Evolutionary conservation across 2,888 invertebrate genomes (phyloP).

Genomic region (Prosapia bicincta): DNA sequence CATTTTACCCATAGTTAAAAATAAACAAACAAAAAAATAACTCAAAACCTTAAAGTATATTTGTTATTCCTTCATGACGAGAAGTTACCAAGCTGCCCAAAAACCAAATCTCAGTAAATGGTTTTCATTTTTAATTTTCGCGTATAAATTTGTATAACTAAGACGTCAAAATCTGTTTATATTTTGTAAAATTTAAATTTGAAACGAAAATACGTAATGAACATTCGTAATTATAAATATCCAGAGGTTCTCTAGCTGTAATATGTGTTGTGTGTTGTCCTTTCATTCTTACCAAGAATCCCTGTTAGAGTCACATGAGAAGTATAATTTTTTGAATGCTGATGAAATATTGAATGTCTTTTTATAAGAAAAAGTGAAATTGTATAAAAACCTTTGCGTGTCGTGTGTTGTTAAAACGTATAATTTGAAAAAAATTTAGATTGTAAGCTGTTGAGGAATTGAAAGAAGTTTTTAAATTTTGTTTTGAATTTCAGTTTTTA

Average conservation of each 20-base stretch:
- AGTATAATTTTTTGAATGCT: slow-evolving; percentile 21
- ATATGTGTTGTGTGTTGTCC: not conserved
- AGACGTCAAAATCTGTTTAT: not conserved
- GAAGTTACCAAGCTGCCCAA: not conserved
- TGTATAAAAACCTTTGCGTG: slow-evolving; percentile 23
- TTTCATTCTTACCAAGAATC: not conserved
- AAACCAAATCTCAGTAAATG: not conserved
- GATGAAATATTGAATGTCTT: slow-evolving; percentile 14
- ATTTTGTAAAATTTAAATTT: not conserved
- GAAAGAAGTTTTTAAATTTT: not conserved
- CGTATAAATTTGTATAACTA: not conserved
- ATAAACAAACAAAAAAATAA: too few species aligned
- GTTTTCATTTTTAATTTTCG: not conserved
- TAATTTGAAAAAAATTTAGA: slow-evolving; percentile 12
- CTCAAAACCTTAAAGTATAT: too few species aligned
- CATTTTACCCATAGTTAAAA: too few species aligned
- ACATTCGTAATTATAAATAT: not conserved
- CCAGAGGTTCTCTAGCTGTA: not conserved
- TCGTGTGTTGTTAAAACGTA: slow-evolving; percentile 20
- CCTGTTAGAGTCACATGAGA: not conserved
- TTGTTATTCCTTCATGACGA: not conserved
- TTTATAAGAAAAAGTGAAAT: slow-evolving; percentile 20
- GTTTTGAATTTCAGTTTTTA: too few species aligned
- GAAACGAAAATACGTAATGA: not conserved
- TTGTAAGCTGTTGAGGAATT: slow-evolving; percentile 21